phyloP scores from a whole-genome alignment of 2,113 vertebrate genomes.

The Rhabdomys dilectus region DNA sequence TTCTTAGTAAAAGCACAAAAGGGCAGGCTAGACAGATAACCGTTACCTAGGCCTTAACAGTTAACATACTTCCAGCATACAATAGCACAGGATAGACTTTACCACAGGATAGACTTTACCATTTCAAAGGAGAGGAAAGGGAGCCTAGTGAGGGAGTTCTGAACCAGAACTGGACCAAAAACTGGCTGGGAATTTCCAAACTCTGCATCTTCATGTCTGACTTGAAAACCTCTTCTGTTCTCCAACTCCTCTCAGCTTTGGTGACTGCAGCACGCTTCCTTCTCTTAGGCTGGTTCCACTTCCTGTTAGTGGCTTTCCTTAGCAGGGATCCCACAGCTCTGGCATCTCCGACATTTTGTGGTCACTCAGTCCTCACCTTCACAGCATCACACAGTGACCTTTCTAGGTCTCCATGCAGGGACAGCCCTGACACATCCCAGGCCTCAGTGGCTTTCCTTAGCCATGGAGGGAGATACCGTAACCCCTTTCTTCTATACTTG shows the following conservation, averaged over 20 bases:
- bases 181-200: neutral
- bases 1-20: too few relatives aligned
- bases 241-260: neutral
- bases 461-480: neutral
- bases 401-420: neutral
- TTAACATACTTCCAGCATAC: neutral
- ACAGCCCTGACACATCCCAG: neutral
- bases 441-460: neutral
- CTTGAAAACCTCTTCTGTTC: neutral
- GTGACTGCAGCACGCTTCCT: neutral
- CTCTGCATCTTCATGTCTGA: neutral
- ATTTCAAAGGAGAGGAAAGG: neutral
- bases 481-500: neutral
- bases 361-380: neutral
- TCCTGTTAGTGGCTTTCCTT: neutral
- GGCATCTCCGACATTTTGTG: neutral
- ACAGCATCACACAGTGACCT: neutral
- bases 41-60: neutral
- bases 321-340: neutral
- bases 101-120: neutral
- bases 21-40: too few relatives aligned
- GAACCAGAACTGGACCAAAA: neutral
- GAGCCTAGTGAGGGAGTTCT: neutral
- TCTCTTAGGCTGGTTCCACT: neutral
- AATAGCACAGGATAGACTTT: neutral